phyloP scores from a whole-genome alignment of 2,797 vertebrate species.

The Columba guinea region DNA sequence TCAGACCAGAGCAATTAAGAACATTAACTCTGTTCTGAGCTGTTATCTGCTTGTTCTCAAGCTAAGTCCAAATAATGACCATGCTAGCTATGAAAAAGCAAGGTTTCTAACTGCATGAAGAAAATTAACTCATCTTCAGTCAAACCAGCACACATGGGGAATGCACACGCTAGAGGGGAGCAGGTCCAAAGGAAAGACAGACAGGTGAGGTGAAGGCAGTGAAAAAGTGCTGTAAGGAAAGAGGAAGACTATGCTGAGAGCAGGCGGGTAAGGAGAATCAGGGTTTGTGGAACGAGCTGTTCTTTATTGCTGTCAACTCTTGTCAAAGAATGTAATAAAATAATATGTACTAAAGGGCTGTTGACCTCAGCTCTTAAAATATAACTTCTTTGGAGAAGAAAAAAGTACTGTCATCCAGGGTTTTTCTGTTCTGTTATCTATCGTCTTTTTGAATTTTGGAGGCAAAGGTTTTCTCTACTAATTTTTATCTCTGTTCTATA shows the following conservation, averaged over 20 bases:
- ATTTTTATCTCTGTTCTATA: neutral
- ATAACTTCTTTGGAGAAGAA: neutral
- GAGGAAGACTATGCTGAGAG: neutral
- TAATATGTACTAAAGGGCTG: constrained; percentile 9
- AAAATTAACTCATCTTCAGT: no score
- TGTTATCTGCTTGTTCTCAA: no score
- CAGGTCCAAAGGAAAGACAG: neutral
- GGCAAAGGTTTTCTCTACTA: neutral
- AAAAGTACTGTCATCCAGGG: neutral
- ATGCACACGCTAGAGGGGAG: neutral
- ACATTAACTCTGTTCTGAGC: no score
- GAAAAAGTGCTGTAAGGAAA: neutral
- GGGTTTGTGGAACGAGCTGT: constrained; percentile 34
- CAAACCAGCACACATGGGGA: no score
- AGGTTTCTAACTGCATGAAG: no score
- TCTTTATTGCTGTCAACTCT: neutral
- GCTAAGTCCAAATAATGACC: no score
- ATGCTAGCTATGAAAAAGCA: no score
- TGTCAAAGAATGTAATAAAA: constrained; percentile 21
- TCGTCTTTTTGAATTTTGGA: neutral
- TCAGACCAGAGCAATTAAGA: no score
- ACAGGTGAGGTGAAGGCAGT: neutral
- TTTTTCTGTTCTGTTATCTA: neutral
- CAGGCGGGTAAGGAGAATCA: neutral
- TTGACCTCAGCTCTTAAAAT: constrained; percentile 50